phyloP scores from a whole-genome alignment of 2,113 vertebrate species.

The Chascanopsetta lugubris region DNA sequence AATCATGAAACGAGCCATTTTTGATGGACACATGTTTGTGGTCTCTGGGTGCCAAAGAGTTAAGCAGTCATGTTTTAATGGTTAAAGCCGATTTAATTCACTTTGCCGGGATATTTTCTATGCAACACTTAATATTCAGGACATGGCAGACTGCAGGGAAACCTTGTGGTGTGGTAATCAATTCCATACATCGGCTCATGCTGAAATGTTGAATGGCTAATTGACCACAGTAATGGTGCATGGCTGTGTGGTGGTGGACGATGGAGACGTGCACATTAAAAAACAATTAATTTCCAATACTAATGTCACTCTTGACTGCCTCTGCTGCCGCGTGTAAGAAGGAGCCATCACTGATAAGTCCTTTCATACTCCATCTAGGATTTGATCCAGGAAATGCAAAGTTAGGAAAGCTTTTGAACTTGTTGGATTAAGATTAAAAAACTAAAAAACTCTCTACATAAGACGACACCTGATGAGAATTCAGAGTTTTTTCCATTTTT shows the following conservation, averaged over 20 bases:
- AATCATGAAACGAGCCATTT: conserved; percentile 12
- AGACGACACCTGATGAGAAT: not conserved
- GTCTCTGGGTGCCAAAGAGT: conserved; percentile 18
- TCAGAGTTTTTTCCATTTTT: not conserved
- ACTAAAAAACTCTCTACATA: not conserved
- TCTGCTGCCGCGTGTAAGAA: conserved; percentile 72
- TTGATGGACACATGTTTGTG: conserved; percentile 14
- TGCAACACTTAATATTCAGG: conserved; percentile 69
- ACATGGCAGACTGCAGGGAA: conserved; percentile 57
- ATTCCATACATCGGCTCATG: conserved; percentile 72
- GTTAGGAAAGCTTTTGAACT: conserved; percentile 4
- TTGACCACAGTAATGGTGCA: conserved; percentile 81
- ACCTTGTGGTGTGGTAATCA: conserved; percentile 71
- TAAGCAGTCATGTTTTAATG: conserved; percentile 30
- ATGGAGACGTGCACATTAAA: conserved; percentile 79
- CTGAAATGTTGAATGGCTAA: conserved; percentile 77
- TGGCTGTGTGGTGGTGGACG: conserved; percentile 69
- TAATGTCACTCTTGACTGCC: conserved; percentile 75
- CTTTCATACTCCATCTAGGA: conserved; percentile 74
- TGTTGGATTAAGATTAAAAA: conserved; percentile 15
- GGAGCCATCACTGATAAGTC: conserved; percentile 77
- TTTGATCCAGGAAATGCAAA: conserved; percentile 54
- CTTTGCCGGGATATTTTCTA: conserved; percentile 31
- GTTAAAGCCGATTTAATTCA: conserved; percentile 52
- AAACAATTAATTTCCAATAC: conserved; percentile 83